A percentile compares a stretch with the other conserved stretches of the same genome.
Conservation (phyloP, 1,140 invertebrate species). For the Nephila pilipes region DNA sequence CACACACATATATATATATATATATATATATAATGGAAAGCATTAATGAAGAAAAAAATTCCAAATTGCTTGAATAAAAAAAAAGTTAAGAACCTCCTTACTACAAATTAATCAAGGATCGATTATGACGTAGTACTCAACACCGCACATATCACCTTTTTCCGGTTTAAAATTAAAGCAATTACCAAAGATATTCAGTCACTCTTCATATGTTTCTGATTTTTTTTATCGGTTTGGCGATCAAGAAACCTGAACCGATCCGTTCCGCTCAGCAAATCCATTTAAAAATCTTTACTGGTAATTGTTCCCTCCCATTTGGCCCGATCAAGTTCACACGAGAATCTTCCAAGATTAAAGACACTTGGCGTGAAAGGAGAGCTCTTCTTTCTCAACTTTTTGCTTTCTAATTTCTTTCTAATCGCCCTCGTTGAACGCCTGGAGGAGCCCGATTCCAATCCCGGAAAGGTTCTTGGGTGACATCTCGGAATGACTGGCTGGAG, state of each 20-base stretch:
- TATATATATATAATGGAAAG: too few species aligned
- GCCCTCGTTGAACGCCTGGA: not conserved
- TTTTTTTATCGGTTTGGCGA: not conserved
- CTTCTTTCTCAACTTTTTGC: slow-evolving; percentile 32
- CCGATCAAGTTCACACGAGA: slow-evolving; percentile 50
- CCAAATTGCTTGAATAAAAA: too few species aligned
- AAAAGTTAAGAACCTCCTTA: too few species aligned
- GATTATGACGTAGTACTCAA: too few species aligned
- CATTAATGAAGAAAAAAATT: too few species aligned
- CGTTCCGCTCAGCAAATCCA: slow-evolving; percentile 7
- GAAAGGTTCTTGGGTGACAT: slow-evolving; percentile 20
- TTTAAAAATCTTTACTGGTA: slow-evolving; percentile 50
- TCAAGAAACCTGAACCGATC: not conserved
- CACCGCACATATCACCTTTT: not conserved
- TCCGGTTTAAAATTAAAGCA: not conserved
- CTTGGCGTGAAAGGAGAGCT: slow-evolving; percentile 14
- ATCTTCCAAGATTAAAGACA: slow-evolving; percentile 39
- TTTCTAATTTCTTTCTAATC: slow-evolving; percentile 34
- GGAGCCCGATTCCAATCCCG: not conserved
- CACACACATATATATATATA: too few species aligned
- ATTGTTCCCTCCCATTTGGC: slow-evolving; percentile 38
- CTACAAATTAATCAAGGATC: too few species aligned
- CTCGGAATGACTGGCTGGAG: slow-evolving; percentile 18
- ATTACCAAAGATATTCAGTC: not conserved
- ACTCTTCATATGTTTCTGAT: not conserved